These are phyloP conservation scores for Aproaerema taeniolella DNA, from an alignment of 2,888 invertebrate genomes.

Conservation along the genomic window DNA sequence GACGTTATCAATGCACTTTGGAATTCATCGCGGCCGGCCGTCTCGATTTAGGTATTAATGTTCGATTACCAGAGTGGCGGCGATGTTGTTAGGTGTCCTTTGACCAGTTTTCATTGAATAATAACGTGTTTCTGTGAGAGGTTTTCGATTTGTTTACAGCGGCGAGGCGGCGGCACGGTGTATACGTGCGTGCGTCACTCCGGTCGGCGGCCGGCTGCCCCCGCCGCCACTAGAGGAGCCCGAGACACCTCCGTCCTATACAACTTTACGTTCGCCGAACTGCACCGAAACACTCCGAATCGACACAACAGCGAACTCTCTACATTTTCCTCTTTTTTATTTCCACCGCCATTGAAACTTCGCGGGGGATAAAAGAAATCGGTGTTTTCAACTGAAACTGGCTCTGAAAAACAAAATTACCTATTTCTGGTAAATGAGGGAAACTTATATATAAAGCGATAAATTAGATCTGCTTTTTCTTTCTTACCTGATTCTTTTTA, in stretches of 20 bases:
- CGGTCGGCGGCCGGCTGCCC: conserved; percentile 32
- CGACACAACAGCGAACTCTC: conserved; percentile 28
- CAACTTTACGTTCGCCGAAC: conserved; percentile 30
- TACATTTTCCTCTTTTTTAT: conserved; percentile 43
- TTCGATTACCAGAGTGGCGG: neutral
- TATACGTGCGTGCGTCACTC: conserved; percentile 20
- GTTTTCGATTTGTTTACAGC: conserved; percentile 56
- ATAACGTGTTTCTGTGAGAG: conserved; percentile 43
- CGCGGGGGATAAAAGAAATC: too few species aligned
- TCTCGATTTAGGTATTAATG: conserved; percentile 36
- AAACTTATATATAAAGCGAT: too few species aligned
- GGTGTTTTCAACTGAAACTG: too few species aligned
- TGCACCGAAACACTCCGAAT: conserved; percentile 43
- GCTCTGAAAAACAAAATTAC: too few species aligned
- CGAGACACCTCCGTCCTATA: too few species aligned
- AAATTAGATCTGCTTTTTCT: too few species aligned
- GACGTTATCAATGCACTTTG: conserved; percentile 36
- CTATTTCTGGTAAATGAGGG: too few species aligned
- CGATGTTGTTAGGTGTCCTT: conserved; percentile 15
- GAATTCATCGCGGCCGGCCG: conserved; percentile 55
- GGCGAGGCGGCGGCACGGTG: conserved; percentile 18
- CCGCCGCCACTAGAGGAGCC: conserved; percentile 10
- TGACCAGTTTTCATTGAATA: conserved; percentile 46
- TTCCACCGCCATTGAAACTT: too few species aligned
- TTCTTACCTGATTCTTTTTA: too few species aligned